These are phyloP conservation scores for Pinctada fucata DNA, from an alignment of 2,888 invertebrate genomes.

Conservation along the genomic window DNA sequence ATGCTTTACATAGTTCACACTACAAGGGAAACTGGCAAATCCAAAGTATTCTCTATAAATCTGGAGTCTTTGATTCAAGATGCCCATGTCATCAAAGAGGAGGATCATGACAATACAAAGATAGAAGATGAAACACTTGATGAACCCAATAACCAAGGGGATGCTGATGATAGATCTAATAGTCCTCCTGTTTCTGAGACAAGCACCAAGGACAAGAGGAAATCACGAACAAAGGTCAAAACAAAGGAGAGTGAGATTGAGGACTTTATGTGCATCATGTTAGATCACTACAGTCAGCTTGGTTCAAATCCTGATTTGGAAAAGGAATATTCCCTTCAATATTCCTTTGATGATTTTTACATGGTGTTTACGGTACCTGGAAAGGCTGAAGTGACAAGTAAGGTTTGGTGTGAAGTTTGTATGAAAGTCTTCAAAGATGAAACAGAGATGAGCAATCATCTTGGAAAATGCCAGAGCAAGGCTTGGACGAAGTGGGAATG, in stretches of 20 bases:
- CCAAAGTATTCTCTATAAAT: neutral
- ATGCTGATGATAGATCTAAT: neutral
- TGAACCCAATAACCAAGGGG: neutral
- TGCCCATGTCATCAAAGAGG: neutral
- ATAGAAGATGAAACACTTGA: neutral
- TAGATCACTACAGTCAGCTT: neutral
- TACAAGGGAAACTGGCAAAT: neutral
- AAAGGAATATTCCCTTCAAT: neutral
- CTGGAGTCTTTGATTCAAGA: neutral
- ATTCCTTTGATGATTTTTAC: neutral
- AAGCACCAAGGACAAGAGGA: neutral
- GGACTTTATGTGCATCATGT: neutral
- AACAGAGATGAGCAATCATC: neutral
- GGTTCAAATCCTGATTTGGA: neutral
- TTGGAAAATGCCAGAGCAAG: neutral
- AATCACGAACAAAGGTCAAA: neutral
- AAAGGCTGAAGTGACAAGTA: neutral
- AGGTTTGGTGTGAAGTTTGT: neutral
- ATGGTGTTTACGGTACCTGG: neutral
- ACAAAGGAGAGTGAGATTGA: neutral
- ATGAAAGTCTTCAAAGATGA: neutral
- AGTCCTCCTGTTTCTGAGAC: neutral
- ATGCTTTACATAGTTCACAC: neutral
- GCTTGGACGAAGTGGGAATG: constrained; percentile 5
- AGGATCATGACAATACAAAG: neutral